A percentile compares a stretch with the other conserved stretches of the same genome.
phyloP scores from a whole-genome alignment of 1,140 invertebrate species.

The Pseudomyrmex pallidus region DNA sequence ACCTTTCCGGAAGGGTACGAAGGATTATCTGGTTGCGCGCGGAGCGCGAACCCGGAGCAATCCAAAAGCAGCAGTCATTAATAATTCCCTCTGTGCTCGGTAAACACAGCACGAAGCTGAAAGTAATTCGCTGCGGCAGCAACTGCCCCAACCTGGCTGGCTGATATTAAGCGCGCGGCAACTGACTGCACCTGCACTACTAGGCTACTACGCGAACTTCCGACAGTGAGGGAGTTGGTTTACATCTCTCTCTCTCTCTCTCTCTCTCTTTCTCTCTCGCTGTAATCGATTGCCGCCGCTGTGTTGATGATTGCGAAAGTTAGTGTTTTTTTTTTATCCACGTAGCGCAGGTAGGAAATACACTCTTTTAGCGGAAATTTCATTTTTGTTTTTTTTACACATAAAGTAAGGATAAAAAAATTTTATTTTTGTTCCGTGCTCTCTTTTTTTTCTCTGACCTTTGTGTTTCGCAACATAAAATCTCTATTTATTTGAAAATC shows the following conservation, averaged over 20 bases:
- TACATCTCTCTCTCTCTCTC: constrained; percentile 1
- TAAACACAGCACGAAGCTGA: constrained; percentile 42
- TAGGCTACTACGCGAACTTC: constrained; percentile 15
- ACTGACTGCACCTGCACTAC: constrained; percentile 12
- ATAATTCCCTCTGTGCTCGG: constrained; percentile 55
- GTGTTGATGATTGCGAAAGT: constrained; percentile 26
- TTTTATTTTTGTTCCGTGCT: too few species aligned
- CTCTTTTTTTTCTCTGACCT: background rate
- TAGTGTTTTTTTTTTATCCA: too few species aligned
- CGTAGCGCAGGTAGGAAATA: too few species aligned
- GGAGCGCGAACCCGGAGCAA: constrained; percentile 1
- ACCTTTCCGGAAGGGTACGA: constrained; percentile 15
- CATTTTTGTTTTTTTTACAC: too few species aligned
- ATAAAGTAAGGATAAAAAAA: too few species aligned
- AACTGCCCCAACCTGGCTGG: constrained; percentile 19
- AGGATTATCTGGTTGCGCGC: constrained; percentile 23
- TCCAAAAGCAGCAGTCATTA: constrained; percentile 58
- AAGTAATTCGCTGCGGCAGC: constrained; percentile 62
- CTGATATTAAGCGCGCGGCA: constrained; percentile 53
- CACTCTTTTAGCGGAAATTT: too few species aligned
- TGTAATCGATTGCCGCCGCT: constrained; percentile 31
- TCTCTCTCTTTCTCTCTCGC: background rate
- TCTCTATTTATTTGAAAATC: background rate
- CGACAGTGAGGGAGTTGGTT: constrained; percentile 10
- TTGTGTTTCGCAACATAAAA: background rate